These are phyloP conservation scores for Oreochromis grahami DNA, from an alignment of 2,797 vertebrate genomes.

Conservation along the genomic window DNA sequence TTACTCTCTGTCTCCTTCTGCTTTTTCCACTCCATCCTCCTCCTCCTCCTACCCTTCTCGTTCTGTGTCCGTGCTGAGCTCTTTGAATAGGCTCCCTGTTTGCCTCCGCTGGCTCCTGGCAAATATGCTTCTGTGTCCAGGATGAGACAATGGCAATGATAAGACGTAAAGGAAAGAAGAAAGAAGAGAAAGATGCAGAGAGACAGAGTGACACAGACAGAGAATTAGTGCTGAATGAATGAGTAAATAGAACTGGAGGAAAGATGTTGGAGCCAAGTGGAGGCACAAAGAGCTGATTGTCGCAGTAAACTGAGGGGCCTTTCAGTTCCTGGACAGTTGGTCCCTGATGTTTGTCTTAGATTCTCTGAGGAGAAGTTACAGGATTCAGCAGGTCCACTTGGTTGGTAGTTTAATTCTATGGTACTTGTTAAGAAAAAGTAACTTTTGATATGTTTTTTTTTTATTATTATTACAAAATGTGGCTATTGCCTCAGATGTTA, in stretches of 20 bases:
- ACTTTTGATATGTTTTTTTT: neutral
- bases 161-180: constrained; percentile 10
- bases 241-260: constrained; percentile 56
- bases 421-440: neutral
- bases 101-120: constrained; percentile 34
- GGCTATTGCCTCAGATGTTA: neutral
- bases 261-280: constrained; percentile 61
- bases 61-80: neutral
- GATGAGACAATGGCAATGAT: constrained; percentile 30
- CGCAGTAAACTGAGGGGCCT: constrained; percentile 1
- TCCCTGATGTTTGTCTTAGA: constrained; percentile 38
- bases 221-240: constrained; percentile 39
- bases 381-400: neutral
- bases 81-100: constrained; percentile 51
- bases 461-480: neutral
- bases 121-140: constrained; percentile 48
- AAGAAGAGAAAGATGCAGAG: neutral
- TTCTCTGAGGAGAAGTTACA: constrained; percentile 8
- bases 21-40: neutral
- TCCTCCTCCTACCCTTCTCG: neutral
- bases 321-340: constrained; percentile 33
- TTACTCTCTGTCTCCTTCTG: constrained; percentile 18
- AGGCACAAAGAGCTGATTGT: constrained; percentile 53
- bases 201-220: constrained; percentile 4
- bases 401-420: neutral